Conservation (phyloP, 2,797 vertebrate species). For the Furcifer pardalis region DNA sequence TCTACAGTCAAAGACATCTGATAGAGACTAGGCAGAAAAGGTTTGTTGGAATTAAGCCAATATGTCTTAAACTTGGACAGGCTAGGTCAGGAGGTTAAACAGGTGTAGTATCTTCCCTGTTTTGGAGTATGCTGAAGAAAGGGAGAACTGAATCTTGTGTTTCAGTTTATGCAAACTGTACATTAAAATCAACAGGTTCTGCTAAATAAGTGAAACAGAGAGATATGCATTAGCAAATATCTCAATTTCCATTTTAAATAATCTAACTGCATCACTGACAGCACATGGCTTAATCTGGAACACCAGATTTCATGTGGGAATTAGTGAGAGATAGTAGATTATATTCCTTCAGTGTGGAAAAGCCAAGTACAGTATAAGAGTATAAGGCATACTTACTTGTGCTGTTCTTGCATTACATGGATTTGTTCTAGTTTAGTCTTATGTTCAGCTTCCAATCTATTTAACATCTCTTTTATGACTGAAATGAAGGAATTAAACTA, state of each 20-base stretch:
- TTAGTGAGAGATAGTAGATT: background rate
- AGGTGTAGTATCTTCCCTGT: background rate
- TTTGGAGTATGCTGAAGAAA: background rate
- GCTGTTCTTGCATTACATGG: slow-evolving; percentile 97
- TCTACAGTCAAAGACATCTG: background rate
- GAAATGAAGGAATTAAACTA: slow-evolving; percentile 98
- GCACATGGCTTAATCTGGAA: slow-evolving; percentile 30
- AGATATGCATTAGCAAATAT: background rate
- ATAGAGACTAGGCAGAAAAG: too few relatives aligned
- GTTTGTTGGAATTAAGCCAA: background rate
- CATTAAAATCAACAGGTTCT: background rate
- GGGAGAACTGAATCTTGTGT: background rate
- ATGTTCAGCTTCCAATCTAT: slow-evolving; percentile 92
- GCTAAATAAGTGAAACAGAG: background rate
- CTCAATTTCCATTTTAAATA: background rate
- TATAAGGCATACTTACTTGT: slow-evolving; percentile 85
- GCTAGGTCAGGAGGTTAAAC: background rate
- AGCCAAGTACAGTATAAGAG: background rate
- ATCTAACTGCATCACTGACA: background rate
- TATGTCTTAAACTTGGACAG: background rate
- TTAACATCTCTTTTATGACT: slow-evolving; percentile 97
- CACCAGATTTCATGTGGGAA: background rate
- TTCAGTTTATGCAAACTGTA: too few relatives aligned
- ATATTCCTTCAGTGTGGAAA: background rate
- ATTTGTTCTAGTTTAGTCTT: slow-evolving; percentile 98